These are phyloP conservation scores for Papilio helenus DNA, from an alignment of 1,140 invertebrate genomes.

Conservation along the genomic window DNA sequence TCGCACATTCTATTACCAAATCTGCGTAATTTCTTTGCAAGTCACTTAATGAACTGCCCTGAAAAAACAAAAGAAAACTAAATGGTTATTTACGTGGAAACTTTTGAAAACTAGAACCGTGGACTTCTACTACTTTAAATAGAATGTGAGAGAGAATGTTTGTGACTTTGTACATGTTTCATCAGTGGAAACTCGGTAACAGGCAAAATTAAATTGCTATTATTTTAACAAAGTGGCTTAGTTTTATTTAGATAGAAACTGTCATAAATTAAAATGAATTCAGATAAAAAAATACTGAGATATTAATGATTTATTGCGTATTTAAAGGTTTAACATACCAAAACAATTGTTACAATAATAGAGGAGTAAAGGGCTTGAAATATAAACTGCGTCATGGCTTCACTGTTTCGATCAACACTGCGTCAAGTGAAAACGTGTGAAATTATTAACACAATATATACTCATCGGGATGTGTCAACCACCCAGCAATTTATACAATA, in stretches of 20 bases:
- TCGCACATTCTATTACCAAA: slow-evolving; percentile 56
- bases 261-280: too few species aligned
- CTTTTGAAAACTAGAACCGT: background rate
- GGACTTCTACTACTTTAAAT: background rate
- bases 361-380: slow-evolving; percentile 2
- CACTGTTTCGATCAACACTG: slow-evolving; percentile 21
- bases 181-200: too few species aligned
- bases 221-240: too few species aligned
- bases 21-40: slow-evolving; percentile 58
- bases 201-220: too few species aligned
- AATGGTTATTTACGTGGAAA: slow-evolving; percentile 18
- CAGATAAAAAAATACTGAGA: too few species aligned
- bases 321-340: background rate
- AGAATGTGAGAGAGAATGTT: too few species aligned
- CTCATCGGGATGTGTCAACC: slow-evolving; percentile 25
- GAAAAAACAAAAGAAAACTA: slow-evolving; percentile 40
- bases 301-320: background rate
- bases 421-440: slow-evolving; percentile 25
- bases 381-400: background rate
- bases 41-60: slow-evolving; percentile 54
- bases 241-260: too few species aligned
- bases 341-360: slow-evolving; percentile 12
- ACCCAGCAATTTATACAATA: slow-evolving; percentile 15
- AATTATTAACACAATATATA: slow-evolving; percentile 29
- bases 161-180: too few species aligned